These are phyloP conservation scores for Lagenorhynchus albirostris DNA, from an alignment of 2,113 vertebrate genomes.

Conservation along the genomic window DNA sequence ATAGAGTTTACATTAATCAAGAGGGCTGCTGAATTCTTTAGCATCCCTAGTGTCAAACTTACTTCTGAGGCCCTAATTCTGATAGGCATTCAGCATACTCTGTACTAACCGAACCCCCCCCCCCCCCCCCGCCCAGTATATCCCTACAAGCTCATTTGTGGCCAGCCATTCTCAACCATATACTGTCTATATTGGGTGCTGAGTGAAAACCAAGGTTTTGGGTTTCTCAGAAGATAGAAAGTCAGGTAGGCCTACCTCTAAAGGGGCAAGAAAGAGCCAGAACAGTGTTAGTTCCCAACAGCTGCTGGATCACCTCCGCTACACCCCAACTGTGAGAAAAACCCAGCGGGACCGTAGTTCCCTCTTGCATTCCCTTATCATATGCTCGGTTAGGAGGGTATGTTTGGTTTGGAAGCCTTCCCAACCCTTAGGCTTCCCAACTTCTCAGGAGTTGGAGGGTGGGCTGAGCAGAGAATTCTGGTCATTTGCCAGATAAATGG, in stretches of 20 bases:
- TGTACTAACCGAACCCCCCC: not conserved
- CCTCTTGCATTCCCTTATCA: not conserved
- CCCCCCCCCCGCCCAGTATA: not conserved
- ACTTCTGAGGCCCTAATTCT: not conserved
- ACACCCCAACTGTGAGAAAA: not conserved
- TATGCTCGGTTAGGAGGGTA: not conserved
- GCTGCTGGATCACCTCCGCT: not conserved
- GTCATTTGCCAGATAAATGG: not conserved
- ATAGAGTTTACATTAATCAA: not conserved
- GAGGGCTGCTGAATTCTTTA: not conserved
- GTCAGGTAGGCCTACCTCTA: not conserved
- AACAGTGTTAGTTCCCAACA: not conserved
- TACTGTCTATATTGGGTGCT: not conserved
- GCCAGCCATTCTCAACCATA: not conserved
- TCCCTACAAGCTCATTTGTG: not conserved
- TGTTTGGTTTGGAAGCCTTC: not conserved
- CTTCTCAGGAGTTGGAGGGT: not conserved
- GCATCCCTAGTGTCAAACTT: not conserved
- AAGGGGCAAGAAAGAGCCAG: not conserved
- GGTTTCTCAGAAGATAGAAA: not conserved
- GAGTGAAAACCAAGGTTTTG: not conserved
- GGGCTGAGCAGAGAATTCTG: not conserved
- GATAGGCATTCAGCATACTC: not conserved
- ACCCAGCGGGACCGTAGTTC: not conserved
- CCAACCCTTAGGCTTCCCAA: not conserved